Conservation (phyloP, 2,797 vertebrate genomes). For the Tolypeutes matacus region DNA sequence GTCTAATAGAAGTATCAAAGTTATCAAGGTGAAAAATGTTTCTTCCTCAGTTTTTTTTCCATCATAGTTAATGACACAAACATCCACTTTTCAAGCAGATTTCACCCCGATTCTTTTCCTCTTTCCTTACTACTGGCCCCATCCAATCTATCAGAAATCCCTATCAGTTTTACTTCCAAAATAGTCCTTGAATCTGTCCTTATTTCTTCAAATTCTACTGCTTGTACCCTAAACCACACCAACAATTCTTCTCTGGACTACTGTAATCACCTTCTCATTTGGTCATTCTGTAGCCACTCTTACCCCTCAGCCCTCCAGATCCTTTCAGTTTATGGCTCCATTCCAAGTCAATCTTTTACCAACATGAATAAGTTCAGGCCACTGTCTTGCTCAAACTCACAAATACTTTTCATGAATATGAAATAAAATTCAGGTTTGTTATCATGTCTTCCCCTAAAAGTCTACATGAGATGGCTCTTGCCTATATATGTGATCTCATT, state of each 20-base stretch:
- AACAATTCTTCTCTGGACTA: not conserved
- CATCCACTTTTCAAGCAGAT: not conserved
- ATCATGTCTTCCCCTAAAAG: not conserved
- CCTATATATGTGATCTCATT: not conserved
- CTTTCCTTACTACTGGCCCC: not conserved
- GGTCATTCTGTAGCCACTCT: not conserved
- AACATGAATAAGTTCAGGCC: not conserved
- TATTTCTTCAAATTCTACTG: not conserved
- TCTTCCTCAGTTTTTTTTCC: not conserved
- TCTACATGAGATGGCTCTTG: not conserved
- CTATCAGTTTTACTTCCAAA: not conserved
- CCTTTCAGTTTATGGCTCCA: not conserved
- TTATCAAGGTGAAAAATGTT: not conserved
- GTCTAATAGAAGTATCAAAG: not conserved
- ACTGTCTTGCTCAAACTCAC: not conserved
- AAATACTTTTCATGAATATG: not conserved
- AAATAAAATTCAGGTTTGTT: constrained; percentile 26
- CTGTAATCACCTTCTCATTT: not conserved
- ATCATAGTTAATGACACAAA: not conserved
- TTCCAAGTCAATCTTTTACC: not conserved
- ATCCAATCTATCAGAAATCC: not conserved
- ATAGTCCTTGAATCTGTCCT: not conserved
- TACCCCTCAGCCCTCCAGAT: not conserved
- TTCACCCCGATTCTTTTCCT: not conserved
- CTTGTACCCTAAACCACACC: not conserved